These are phyloP conservation scores for Nycteola revayana DNA, from an alignment of 2,888 invertebrate species.

Conservation along the genomic window DNA sequence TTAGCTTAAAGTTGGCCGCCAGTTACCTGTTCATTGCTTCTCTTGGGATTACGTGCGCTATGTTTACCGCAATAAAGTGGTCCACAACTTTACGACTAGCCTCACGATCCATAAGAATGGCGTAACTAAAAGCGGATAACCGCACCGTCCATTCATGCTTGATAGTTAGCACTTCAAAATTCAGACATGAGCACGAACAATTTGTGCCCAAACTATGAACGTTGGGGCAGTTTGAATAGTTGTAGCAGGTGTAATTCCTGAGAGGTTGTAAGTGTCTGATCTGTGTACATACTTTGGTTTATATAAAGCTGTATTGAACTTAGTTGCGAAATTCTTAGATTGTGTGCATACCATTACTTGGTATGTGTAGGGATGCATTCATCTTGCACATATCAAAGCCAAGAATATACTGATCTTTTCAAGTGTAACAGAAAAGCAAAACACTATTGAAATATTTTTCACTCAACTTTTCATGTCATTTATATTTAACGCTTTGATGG, in stretches of 20 bases:
- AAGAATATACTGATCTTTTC: no score
- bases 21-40: constrained; percentile 29
- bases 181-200: constrained; percentile 40
- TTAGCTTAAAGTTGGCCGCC: constrained; percentile 29
- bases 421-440: no score
- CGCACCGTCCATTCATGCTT: constrained; percentile 25
- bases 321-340: constrained; percentile 4
- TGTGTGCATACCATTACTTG: no score
- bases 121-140: constrained; percentile 30
- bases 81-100: constrained; percentile 21
- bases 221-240: constrained; percentile 36
- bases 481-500: no score
- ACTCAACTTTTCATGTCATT: no score
- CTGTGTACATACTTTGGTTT: constrained; percentile 14
- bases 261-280: constrained; percentile 19
- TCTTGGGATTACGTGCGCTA: constrained; percentile 25
- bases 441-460: no score
- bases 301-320: constrained; percentile 16
- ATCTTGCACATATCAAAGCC: no score
- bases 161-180: constrained; percentile 48
- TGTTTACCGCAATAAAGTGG: constrained; percentile 29
- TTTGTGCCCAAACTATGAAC: constrained; percentile 42
- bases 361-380: no score
- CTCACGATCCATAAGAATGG: constrained; percentile 24
- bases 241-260: constrained; percentile 34